These are phyloP conservation scores for Artibeus lituratus DNA, from an alignment of 2,797 vertebrate genomes.

Conservation along the genomic window DNA sequence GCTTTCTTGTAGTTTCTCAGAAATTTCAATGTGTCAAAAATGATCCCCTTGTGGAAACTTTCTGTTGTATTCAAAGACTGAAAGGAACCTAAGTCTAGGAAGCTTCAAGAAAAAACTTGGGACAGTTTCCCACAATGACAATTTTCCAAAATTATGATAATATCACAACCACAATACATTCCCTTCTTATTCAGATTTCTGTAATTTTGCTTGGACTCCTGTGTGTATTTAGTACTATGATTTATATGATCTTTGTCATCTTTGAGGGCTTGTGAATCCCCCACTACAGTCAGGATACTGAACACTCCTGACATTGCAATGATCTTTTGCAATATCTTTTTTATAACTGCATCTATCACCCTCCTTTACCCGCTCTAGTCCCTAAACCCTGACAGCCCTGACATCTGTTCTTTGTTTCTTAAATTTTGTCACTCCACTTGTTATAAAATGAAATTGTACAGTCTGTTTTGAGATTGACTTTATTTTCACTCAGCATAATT, in stretches of 20 bases:
- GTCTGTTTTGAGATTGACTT: neutral
- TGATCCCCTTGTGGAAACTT: neutral
- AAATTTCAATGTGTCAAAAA: neutral
- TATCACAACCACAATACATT: neutral
- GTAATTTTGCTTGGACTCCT: neutral
- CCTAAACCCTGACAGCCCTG: neutral
- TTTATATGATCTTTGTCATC: neutral
- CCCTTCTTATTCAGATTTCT: neutral
- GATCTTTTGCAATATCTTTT: neutral
- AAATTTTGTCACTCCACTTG: neutral
- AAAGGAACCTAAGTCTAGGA: neutral
- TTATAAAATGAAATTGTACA: neutral
- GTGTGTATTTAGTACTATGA: neutral
- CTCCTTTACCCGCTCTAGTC: fast-evolving
- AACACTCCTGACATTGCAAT: neutral
- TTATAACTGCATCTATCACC: neutral
- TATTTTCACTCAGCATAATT: neutral
- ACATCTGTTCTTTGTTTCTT: neutral
- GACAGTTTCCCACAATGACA: neutral
- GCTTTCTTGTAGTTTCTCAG: neutral
- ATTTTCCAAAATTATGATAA: neutral
- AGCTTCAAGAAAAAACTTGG: neutral
- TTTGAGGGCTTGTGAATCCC: neutral
- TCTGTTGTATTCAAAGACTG: neutral
- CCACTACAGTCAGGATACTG: neutral